These are phyloP conservation scores for Stenodema calcarata DNA, from an alignment of 2,888 invertebrate genomes.

Conservation along the genomic window DNA sequence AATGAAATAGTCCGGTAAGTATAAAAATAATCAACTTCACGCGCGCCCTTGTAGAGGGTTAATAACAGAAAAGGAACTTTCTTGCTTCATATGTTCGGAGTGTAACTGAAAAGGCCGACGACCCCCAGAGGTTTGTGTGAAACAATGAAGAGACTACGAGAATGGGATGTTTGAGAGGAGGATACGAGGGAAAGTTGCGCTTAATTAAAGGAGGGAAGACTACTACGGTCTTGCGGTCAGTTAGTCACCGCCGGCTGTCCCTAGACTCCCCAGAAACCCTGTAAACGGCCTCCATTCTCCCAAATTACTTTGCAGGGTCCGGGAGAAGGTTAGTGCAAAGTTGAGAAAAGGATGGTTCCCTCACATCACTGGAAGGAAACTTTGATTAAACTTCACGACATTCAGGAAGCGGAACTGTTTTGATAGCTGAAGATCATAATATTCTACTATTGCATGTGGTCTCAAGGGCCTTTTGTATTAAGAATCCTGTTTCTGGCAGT, in stretches of 20 bases:
- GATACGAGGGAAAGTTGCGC: conserved; percentile 10
- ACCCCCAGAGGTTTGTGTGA: neutral
- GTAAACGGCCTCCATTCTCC: neutral
- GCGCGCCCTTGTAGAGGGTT: neutral
- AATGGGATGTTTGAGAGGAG: neutral
- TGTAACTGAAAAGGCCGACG: neutral
- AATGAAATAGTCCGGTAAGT: conserved; percentile 3
- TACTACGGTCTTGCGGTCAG: conserved; percentile 9
- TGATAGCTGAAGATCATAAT: too few species aligned
- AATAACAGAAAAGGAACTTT: neutral
- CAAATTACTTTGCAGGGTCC: neutral
- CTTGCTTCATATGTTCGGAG: neutral
- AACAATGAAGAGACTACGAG: neutral
- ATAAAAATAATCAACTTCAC: conserved; percentile 23
- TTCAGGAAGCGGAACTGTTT: neutral
- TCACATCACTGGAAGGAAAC: neutral
- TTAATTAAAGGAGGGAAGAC: conserved; percentile 26
- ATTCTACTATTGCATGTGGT: too few species aligned
- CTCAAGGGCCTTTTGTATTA: too few species aligned
- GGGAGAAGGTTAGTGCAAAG: neutral
- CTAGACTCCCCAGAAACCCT: conserved; percentile 4
- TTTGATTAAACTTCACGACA: conserved; percentile 11
- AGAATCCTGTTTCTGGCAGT: too few species aligned
- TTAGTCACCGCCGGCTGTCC: conserved; percentile 26
- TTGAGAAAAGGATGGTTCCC: conserved; percentile 1